Base-by-base conservation (phyloP, 2,113 vertebrate genomes). In the Misgurnus mizolepis region DNA sequence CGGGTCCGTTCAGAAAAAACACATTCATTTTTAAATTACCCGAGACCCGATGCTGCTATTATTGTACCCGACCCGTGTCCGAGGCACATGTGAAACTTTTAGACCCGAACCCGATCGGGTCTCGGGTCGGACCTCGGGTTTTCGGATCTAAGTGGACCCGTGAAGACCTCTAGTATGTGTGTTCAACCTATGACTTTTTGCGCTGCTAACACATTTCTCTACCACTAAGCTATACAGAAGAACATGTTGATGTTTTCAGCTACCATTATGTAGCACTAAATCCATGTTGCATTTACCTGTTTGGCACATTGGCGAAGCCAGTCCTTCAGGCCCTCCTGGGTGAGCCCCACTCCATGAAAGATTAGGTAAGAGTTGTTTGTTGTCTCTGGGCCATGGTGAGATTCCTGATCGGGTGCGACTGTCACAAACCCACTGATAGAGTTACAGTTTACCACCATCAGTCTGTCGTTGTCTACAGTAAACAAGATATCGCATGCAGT, bases 251-350 rank as follows among this genome's bases (percentile, higher is more conserved):
- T 34, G 39, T 8, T 4, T 15, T 15, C 27, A 39, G 12, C 68
- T 22, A 72, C 27, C 14, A 72, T 39, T 49, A 27, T 58, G 34
- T 41, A 11, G 50, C 15, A 10, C 47, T 64, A 11, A 1, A 17
- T 17, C 27, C 40, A 56, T 56, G 67, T 40, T 71, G 22, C 9
- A 61, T 58, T 14, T 88, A 98, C 97, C 97, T 97, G 95, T 90
- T 95, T 97, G 18, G 95, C 92, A 12, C 95, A 96, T 80, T 95
- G 94, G 60, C 96, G 90, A 47, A 99, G 95, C 97, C 96, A 98
- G 78, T 96, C 95, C 88, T 97, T 97, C 50, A 98, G 85, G n/a
- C 88, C 92, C 0, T 96, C 95, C 87, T 95, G 95, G 53, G 95
- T 94, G 62, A 99, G 92, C 68, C 93, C 94, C 72, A 96, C 95